A percentile compares a stretch with the other conserved stretches of the same genome.
Conservation (phyloP, 2,888 invertebrate genomes). For the Linyphia triangularis region DNA sequence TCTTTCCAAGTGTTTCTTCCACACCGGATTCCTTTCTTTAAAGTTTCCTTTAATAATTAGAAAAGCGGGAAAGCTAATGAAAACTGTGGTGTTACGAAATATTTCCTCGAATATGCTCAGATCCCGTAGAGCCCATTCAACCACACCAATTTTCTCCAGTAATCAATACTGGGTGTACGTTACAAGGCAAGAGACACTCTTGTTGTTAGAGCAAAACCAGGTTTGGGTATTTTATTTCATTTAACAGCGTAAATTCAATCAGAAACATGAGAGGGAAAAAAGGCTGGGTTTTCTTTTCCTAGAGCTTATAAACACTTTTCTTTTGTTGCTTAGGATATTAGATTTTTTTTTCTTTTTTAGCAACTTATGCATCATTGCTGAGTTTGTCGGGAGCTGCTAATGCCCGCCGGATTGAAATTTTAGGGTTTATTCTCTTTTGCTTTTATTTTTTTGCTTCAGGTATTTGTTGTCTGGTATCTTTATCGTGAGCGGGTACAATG, state of each 20-base stretch:
- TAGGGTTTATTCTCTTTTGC: background rate
- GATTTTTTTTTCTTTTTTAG: slow-evolving; percentile 24
- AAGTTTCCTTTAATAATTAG: slow-evolving; percentile 33
- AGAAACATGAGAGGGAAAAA: background rate
- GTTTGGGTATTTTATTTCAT: slow-evolving; percentile 38
- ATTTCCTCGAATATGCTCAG: slow-evolving; percentile 16
- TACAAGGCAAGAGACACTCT: background rate
- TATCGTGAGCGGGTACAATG: background rate
- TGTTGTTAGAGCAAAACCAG: slow-evolving; percentile 7
- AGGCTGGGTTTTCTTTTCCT: background rate
- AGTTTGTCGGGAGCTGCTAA: slow-evolving; percentile 21
- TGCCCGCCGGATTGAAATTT: background rate
- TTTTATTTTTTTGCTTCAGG: background rate
- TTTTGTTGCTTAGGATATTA: slow-evolving; percentile 25
- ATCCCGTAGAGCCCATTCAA: slow-evolving; percentile 30
- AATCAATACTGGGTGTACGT: slow-evolving; percentile 39
- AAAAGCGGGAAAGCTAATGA: slow-evolving; percentile 38
- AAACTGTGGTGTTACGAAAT: slow-evolving; percentile 31
- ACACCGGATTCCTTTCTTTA: background rate
- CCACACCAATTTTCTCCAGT: slow-evolving; percentile 11
- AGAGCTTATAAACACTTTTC: slow-evolving; percentile 36
- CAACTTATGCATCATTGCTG: slow-evolving; percentile 8
- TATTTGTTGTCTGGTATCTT: background rate
- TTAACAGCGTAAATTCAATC: slow-evolving; percentile 40
- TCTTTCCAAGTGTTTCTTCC: no score